phyloP scores from a whole-genome alignment of 2,888 invertebrate genomes.

The Dromius quadrimaculatus region DNA sequence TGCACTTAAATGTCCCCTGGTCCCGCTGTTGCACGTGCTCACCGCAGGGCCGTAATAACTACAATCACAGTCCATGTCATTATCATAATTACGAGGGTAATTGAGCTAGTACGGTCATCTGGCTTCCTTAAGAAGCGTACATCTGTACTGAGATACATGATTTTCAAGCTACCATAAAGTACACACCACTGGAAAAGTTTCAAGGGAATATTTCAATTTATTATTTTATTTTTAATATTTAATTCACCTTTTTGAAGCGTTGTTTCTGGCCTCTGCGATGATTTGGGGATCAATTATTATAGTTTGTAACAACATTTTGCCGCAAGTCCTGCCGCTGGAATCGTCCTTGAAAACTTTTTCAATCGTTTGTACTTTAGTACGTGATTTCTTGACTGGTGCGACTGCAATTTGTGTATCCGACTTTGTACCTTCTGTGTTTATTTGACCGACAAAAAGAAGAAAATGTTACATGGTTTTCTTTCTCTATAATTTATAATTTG shows the following conservation, averaged over 20 bases:
- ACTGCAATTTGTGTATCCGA: slow-evolving; percentile 9
- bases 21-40: slow-evolving; percentile 14
- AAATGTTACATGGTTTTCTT: slow-evolving; percentile 11
- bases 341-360: not conserved
- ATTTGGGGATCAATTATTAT: too few relatives aligned
- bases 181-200: too few relatives aligned
- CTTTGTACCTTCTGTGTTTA: slow-evolving; percentile 25
- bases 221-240: too few relatives aligned
- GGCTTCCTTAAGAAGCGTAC: slow-evolving; percentile 10
- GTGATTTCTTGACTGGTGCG: not conserved
- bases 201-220: too few relatives aligned
- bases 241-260: too few relatives aligned
- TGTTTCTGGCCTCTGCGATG: too few relatives aligned
- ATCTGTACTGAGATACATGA: too few relatives aligned
- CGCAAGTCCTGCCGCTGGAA: too few relatives aligned
- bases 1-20: not conserved
- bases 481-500: slow-evolving; percentile 32
- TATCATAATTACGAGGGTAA: slow-evolving; percentile 10
- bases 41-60: slow-evolving; percentile 11
- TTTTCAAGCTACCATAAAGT: too few relatives aligned
- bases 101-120: not conserved
- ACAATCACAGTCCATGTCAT: slow-evolving; percentile 7
- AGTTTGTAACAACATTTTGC: too few relatives aligned
- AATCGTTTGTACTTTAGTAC: not conserved
- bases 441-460: slow-evolving; percentile 12